A percentile compares a stretch with the other conserved stretches of the same genome.
These are phyloP conservation scores for Drosophila hydei DNA, from an alignment of 1,140 invertebrate species.

Conservation along the genomic window DNA sequence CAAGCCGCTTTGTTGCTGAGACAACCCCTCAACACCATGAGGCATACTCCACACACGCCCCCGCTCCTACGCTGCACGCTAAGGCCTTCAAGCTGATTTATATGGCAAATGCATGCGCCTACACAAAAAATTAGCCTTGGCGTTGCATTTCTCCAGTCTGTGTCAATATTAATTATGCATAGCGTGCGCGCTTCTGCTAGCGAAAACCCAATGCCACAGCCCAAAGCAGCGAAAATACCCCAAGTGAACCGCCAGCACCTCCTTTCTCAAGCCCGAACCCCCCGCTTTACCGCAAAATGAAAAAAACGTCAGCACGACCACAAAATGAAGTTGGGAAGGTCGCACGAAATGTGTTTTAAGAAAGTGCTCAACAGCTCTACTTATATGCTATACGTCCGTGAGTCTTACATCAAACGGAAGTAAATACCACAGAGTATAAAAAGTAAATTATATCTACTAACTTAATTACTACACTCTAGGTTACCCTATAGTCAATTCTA, in stretches of 20 bases:
- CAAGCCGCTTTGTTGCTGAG: constrained; percentile 54
- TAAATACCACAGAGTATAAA: background rate
- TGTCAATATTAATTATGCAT: constrained; percentile 80
- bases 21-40: constrained; percentile 18
- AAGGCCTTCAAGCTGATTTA: constrained; percentile 73
- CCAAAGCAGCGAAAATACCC: constrained; percentile 5
- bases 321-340: constrained; percentile 50
- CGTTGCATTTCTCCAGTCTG: constrained; percentile 58
- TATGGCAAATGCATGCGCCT: constrained; percentile 64
- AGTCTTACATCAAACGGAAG: constrained; percentile 10
- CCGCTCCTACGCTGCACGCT: background rate
- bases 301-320: constrained; percentile 50
- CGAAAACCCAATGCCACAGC: constrained; percentile 12
- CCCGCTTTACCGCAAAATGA: background rate
- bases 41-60: background rate
- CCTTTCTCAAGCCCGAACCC: too few relatives aligned
- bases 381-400: constrained; percentile 7
- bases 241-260: background rate
- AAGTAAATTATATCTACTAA: background rate
- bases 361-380: constrained; percentile 24
- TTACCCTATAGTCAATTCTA: background rate
- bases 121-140: constrained; percentile 72
- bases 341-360: constrained; percentile 24
- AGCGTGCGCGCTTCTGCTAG: constrained; percentile 6
- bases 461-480: background rate